Evolutionary conservation across 2,888 invertebrate species (phyloP), one percentile per base, ranked within the genome.

Genomic region (Thelaira solivaga): DNA sequence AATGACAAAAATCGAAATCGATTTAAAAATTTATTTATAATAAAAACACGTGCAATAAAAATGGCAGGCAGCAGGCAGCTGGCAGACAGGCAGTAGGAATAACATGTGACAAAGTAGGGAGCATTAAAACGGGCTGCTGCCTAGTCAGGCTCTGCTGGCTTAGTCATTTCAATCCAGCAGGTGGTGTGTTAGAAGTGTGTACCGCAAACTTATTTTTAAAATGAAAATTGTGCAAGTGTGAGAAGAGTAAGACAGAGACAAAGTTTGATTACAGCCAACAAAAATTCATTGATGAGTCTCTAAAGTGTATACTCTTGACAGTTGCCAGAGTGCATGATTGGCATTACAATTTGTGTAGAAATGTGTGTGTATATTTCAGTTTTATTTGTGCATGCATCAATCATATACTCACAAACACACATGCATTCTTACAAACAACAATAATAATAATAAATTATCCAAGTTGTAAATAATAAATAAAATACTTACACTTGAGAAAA

Each of bases 401-500:
- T 69, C 78, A 74, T 65, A 61, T 41, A 61, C 55, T 31, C 29
- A 57, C 10, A 45, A 4, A 31, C 22, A 22, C 34, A 41, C 41
- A 53, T n/a, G 20, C 18, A 49, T 26, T 18, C 26, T 18, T n/a
- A 26, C 26, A 22, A n/a, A 43, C 20, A 34, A 47, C 8, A 11
- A 55, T 22, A 41, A 74, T 68, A 49, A 34, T 36, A 20, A 47
- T 51, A 55, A 45, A 51, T 41, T 53, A 41, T 22, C 26, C 71
- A 62, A 41, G 29, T 49, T 29, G 51, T 39, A 67, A 72, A 45
- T 22, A 72, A 53, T 45, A 36, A 62, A 62, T 26, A 55, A 57
- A 51, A n/a, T 72, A 86, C 92, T 92, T 90, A 93, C 93, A 91
- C 90, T 93, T 93, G 72, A 88, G 83, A 80, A 93, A 90, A 79